Conservation (phyloP, 2,797 vertebrate species). For the Hippoglossus hippoglossus region DNA sequence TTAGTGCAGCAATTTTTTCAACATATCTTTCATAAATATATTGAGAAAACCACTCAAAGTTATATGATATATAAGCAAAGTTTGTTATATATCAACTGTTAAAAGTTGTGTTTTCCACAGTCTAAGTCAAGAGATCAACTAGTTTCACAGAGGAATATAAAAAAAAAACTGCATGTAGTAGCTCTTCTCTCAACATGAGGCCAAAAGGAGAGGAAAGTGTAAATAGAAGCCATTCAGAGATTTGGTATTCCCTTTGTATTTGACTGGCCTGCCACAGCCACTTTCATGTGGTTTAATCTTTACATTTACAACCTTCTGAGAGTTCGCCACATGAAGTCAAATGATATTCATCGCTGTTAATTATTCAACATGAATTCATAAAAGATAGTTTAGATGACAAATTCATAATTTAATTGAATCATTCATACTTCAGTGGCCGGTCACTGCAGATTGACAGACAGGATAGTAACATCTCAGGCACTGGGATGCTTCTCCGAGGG, state of each 20-base stretch:
- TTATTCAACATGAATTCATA: conserved; percentile 55
- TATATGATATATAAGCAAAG: no score
- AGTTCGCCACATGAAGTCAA: conserved; percentile 51
- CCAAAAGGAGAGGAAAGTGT: conserved; percentile 7
- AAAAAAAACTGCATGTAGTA: not conserved
- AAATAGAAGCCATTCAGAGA: conserved; percentile 32
- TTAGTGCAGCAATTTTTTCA: not conserved
- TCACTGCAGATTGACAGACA: conserved; percentile 25
- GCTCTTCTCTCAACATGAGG: conserved; percentile 15
- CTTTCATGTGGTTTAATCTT: conserved; percentile 58
- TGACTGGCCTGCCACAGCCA: conserved; percentile 34
- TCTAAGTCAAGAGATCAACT: no score
- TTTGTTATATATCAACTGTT: not conserved
- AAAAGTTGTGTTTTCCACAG: no score
- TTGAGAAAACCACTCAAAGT: no score
- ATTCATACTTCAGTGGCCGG: not conserved
- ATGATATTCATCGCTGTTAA: conserved; percentile 53
- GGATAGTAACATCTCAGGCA: not conserved
- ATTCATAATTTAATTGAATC: conserved; percentile 48
- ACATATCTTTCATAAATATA: no score
- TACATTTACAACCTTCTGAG: conserved; percentile 50
- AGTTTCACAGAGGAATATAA: not conserved
- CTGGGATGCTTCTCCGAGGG: conserved; percentile 1
- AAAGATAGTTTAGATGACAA: conserved; percentile 50
- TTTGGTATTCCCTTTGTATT: conserved; percentile 53